phyloP scores from a whole-genome alignment of 1,140 invertebrate genomes.

The Anagrus nilaparvatae region DNA sequence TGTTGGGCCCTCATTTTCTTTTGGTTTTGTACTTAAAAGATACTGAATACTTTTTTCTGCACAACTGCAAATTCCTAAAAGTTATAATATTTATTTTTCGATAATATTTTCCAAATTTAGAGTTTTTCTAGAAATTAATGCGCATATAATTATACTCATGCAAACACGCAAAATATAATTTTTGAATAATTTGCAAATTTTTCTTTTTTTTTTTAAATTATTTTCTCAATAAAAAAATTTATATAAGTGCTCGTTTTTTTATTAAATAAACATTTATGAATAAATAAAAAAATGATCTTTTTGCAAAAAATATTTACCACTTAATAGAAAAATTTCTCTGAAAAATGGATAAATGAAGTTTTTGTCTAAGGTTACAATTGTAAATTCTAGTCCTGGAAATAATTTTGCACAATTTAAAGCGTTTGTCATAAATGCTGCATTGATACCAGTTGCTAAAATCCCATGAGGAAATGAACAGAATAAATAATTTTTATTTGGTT shows the following conservation, averaged over 20 bases:
- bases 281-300: no score
- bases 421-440: conserved; percentile 71
- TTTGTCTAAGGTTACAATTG: conserved; percentile 62
- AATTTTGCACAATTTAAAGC: conserved; percentile 54
- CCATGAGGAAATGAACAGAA: conserved; percentile 86
- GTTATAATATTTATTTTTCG: no score
- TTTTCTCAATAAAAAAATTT: no score
- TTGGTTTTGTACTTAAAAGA: conserved; percentile 28
- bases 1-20: conserved; percentile 32
- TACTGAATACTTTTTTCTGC: conserved; percentile 43
- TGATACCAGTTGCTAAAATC: conserved; percentile 65
- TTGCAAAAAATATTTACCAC: no score
- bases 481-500: conserved; percentile 72
- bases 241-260: no score
- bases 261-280: no score
- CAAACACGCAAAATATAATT: no score
- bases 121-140: no score
- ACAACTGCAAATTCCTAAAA: conserved; percentile 48
- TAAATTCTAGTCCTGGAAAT: conserved; percentile 70
- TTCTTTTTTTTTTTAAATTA: no score
- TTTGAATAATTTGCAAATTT: no score
- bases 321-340: conserved; percentile 59
- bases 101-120: no score
- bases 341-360: conserved; percentile 78
- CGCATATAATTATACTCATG: no score